A percentile compares a stretch with the other conserved stretches of the same genome.
Evolutionary conservation across 2,888 invertebrate genomes (phyloP).

Genomic region (Hermaeophaga mercurialis): DNA sequence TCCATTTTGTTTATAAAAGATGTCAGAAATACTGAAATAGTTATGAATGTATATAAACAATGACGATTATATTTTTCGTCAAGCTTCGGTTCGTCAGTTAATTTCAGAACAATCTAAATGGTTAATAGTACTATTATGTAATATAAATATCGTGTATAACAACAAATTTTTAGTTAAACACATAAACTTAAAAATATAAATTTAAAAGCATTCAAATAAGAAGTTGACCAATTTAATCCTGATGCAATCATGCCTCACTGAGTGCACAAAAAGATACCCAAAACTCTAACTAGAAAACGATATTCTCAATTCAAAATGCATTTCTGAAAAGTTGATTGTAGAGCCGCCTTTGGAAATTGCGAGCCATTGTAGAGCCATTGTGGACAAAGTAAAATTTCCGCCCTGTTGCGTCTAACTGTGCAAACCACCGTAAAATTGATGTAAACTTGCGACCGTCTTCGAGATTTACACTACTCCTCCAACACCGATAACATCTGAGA

Average conservation of each 20-base stretch:
- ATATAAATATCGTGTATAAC: too few relatives aligned
- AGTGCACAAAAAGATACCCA: constrained; percentile 4
- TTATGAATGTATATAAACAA: too few relatives aligned
- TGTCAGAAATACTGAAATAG: too few relatives aligned
- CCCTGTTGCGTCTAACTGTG: constrained; percentile 37
- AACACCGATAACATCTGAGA: constrained; percentile 46
- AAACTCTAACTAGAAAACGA: constrained; percentile 15
- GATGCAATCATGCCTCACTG: neutral
- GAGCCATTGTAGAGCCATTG: constrained; percentile 35
- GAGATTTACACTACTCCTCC: constrained; percentile 43
- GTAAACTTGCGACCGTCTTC: constrained; percentile 46
- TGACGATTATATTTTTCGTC: too few relatives aligned
- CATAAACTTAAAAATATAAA: neutral
- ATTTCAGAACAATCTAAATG: too few relatives aligned
- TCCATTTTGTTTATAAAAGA: too few relatives aligned
- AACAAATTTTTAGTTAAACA: too few relatives aligned
- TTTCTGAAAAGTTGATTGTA: constrained; percentile 30
- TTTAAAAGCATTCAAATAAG: too few relatives aligned
- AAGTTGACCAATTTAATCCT: too few relatives aligned
- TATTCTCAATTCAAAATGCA: constrained; percentile 20
- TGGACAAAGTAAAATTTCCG: constrained; percentile 39
- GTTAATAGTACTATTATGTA: too few relatives aligned
- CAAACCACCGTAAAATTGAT: constrained; percentile 50
- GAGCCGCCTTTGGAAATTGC: constrained; percentile 45
- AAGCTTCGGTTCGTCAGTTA: too few relatives aligned